These are phyloP conservation scores for Phorcus lineatus DNA, from an alignment of 2,888 invertebrate genomes.

Conservation along the genomic window DNA sequence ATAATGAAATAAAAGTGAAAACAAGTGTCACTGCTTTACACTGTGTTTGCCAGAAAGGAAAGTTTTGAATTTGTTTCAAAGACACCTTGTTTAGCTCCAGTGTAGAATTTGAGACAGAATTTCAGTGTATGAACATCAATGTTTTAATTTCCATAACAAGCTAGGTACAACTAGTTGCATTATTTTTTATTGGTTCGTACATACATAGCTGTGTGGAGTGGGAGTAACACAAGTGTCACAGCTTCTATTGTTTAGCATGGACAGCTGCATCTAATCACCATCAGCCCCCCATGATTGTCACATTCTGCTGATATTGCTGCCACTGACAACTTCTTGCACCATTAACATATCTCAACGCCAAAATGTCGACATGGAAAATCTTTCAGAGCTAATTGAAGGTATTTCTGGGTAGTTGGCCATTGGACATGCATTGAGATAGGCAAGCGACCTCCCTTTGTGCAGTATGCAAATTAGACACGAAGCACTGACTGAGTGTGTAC, in stretches of 20 bases:
- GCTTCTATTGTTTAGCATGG: not conserved
- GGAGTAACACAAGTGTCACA: not conserved
- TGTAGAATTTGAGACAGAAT: too few relatives aligned
- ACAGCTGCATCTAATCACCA: not conserved
- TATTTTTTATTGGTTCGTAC: too few relatives aligned
- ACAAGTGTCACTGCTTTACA: too few relatives aligned
- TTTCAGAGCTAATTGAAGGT: slow-evolving; percentile 4
- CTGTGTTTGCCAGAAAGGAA: too few relatives aligned
- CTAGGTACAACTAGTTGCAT: too few relatives aligned
- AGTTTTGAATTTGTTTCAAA: too few relatives aligned
- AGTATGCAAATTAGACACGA: slow-evolving; percentile 13
- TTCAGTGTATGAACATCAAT: too few relatives aligned
- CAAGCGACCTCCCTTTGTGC: slow-evolving; percentile 8
- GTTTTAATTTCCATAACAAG: too few relatives aligned
- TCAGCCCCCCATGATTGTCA: not conserved
- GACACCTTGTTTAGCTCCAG: too few relatives aligned
- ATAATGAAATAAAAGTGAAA: too few relatives aligned
- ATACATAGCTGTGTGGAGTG: too few relatives aligned
- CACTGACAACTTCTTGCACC: slow-evolving; percentile 15
- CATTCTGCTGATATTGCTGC: not conserved
- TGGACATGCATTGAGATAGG: not conserved
- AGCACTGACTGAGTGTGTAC: slow-evolving; percentile 5
- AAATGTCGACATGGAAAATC: slow-evolving; percentile 13
- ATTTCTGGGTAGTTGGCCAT: slow-evolving; percentile 7
- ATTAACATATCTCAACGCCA: slow-evolving; percentile 14